Evolutionary conservation across 2,888 invertebrate genomes (phyloP).

Genomic region (Volucella zonaria): DNA sequence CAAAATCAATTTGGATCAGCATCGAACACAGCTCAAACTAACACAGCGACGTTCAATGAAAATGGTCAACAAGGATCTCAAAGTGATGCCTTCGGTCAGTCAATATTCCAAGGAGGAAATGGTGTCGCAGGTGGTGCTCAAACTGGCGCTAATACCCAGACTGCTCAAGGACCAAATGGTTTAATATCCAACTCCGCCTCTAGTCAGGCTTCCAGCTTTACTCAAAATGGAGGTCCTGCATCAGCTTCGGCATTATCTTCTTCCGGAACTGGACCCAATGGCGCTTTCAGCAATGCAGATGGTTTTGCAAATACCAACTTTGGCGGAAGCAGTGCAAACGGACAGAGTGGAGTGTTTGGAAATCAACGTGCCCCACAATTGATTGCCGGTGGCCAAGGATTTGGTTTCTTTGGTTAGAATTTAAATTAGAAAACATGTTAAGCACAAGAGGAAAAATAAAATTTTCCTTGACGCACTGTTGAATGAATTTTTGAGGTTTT

Average conservation of each 20-base stretch:
- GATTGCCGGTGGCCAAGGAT: constrained; percentile 42
- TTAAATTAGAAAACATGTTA: constrained; percentile 6
- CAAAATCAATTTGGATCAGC: constrained; percentile 77
- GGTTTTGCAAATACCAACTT: constrained; percentile 45
- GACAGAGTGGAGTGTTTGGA: constrained; percentile 68
- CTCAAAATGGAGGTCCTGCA: constrained; percentile 65
- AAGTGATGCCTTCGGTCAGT: constrained; percentile 80
- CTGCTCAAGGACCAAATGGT: constrained; percentile 77
- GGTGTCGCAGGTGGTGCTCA: constrained; percentile 77
- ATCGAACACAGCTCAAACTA: constrained; percentile 79
- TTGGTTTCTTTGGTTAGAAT: constrained; percentile 44
- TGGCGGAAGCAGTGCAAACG: constrained; percentile 72
- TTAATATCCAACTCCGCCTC: constrained; percentile 78
- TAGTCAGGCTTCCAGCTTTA: constrained; percentile 77
- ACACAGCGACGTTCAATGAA: constrained; percentile 76
- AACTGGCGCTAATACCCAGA: constrained; percentile 77
- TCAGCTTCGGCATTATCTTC: constrained; percentile 62
- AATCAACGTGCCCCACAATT: constrained; percentile 9
- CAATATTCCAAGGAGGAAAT: constrained; percentile 78
- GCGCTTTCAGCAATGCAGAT: constrained; percentile 55
- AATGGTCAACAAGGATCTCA: constrained; percentile 76
- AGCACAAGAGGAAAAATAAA: constrained; percentile 54
- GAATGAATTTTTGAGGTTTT: neutral
- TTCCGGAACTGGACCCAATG: constrained; percentile 59
- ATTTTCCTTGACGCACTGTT: constrained; percentile 36